Conservation (phyloP, 2,797 vertebrate genomes). For the Leptatherina wallacei region DNA sequence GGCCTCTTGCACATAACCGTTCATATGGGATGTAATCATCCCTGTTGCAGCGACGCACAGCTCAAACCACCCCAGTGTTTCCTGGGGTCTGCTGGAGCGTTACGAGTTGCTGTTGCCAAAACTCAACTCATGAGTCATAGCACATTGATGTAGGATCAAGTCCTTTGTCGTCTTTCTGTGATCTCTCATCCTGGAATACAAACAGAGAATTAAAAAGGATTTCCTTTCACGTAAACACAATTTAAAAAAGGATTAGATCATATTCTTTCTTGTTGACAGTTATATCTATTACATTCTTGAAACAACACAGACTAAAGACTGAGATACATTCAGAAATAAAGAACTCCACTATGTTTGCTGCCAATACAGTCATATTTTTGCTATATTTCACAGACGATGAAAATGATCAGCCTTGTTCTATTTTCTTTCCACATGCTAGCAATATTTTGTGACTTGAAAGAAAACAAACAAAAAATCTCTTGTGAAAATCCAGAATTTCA, state of each 20-base stretch:
- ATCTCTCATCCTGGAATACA: conserved; percentile 63
- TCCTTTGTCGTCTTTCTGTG: conserved; percentile 17
- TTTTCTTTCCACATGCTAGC: neutral
- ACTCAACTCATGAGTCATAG: conserved; percentile 60
- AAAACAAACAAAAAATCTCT: neutral
- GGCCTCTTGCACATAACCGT: conserved; percentile 89
- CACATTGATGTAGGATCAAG: conserved; percentile 9
- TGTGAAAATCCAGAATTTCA: neutral
- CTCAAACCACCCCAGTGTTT: conserved; percentile 49
- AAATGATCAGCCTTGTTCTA: neutral
- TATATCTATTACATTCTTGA: neutral
- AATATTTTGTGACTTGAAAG: neutral
- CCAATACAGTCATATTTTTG: neutral
- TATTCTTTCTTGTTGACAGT: neutral
- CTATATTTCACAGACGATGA: neutral
- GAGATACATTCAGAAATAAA: neutral
- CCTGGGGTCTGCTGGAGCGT: conserved; percentile 33
- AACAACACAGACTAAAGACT: neutral
- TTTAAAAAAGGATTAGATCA: neutral
- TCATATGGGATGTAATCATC: conserved; percentile 94
- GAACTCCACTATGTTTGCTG: neutral
- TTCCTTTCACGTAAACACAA: neutral
- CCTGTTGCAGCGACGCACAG: conserved; percentile 44
- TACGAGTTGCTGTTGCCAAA: conserved; percentile 33
- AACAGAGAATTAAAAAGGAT: conserved; percentile 10